phyloP scores from a whole-genome alignment of 92 coral and sea anemone species.

The Virgularia gustaviana region DNA sequence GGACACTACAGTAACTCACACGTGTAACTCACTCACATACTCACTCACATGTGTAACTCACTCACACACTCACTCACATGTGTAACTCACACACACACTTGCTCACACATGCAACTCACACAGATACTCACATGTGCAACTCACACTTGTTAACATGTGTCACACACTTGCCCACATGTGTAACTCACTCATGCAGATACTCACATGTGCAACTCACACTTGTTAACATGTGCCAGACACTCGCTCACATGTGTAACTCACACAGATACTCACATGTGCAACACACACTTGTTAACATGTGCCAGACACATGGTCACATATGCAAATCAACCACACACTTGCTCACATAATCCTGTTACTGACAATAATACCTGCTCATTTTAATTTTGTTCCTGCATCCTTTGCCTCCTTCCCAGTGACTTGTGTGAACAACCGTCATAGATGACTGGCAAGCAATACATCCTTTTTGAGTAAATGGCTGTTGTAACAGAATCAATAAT shows the following conservation, averaged over 20 bases:
- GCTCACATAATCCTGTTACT: not conserved
- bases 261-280: too few species aligned
- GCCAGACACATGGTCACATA: too few species aligned
- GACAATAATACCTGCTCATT: constrained; percentile 75
- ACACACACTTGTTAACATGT: too few species aligned
- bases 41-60: not conserved
- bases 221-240: too few species aligned
- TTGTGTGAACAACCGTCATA: constrained; percentile 66
- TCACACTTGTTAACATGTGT: not conserved
- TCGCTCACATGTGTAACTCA: too few species aligned
- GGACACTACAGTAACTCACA: too few species aligned
- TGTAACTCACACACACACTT: too few species aligned
- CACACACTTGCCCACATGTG: not conserved
- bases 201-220: too few species aligned
- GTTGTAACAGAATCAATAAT: not conserved
- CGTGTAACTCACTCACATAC: too few species aligned
- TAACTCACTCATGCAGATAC: not conserved
- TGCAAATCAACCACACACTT: not conserved
- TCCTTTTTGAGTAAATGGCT: constrained; percentile 72
- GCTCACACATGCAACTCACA: too few species aligned
- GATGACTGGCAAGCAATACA: constrained; percentile 77
- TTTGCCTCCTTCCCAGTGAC: constrained; percentile 98
- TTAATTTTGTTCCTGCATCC: constrained; percentile 81
- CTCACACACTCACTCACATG: too few species aligned
- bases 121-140: too few species aligned